These are phyloP conservation scores for Sinonovacula constricta DNA, from an alignment of 1,140 invertebrate genomes.

Conservation along the genomic window DNA sequence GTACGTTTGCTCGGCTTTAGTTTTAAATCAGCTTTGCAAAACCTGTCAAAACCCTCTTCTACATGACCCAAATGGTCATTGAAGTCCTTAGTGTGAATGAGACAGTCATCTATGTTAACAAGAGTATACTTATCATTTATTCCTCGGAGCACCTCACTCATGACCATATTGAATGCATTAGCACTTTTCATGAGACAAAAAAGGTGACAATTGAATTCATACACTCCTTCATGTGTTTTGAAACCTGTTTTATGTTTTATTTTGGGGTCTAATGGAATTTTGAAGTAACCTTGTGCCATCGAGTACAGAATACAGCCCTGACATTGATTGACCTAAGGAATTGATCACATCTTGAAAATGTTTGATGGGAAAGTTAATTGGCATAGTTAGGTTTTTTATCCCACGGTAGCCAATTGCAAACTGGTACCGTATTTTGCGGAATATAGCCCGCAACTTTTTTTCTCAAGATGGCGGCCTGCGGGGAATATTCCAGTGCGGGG, in stretches of 20 bases:
- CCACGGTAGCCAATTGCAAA: constrained; percentile 56
- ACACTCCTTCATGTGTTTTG: too few species aligned
- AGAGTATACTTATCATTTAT: constrained; percentile 57
- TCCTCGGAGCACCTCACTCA: constrained; percentile 60
- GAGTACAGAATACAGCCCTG: constrained; percentile 25
- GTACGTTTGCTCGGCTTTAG: too few species aligned
- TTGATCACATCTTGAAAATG: too few species aligned
- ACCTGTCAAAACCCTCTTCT: constrained; percentile 21
- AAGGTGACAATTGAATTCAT: constrained; percentile 47
- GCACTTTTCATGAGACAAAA: constrained; percentile 54
- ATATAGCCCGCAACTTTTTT: too few species aligned
- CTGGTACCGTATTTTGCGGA: constrained; percentile 37
- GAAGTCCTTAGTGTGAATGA: constrained; percentile 66
- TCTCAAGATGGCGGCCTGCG: too few species aligned
- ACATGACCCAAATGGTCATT: constrained; percentile 78
- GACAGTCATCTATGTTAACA: constrained; percentile 35
- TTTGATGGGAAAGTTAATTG: too few species aligned
- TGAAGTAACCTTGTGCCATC: constrained; percentile 52
- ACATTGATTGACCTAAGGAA: constrained; percentile 29
- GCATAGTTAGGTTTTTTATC: constrained; percentile 46
- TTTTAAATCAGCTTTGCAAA: constrained; percentile 20
- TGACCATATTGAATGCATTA: constrained; percentile 49
- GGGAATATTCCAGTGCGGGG: too few species aligned
- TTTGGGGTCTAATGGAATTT: too few species aligned
- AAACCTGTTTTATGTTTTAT: too few species aligned